Base-by-base conservation (phyloP, 2,113 vertebrate species). In the Rhinogobius similis region DNA sequence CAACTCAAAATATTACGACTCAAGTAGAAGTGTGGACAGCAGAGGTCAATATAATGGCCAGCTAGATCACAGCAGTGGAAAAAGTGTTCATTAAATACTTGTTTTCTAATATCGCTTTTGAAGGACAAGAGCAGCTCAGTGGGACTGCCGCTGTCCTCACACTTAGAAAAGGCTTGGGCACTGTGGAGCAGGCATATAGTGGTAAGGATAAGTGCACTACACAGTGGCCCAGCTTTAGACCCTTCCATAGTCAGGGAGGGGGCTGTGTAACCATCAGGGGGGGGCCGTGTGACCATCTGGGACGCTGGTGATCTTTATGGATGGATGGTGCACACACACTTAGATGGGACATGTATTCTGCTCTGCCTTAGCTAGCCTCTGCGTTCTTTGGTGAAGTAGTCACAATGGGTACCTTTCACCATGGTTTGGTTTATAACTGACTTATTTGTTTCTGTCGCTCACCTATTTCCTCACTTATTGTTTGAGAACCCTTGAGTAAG, bases 141-240 rank as follows among this genome's bases (percentile, higher is more conserved):
- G 67, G 46, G 79, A 78, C 75, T 23, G 29, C 55, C 65, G n/a
- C n/a, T 36, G 74, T 69, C 44, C 32, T 36, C 32, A 58, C 67
- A 65, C 20, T 1, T 61, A 79, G 67, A 75, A 81, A 74, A 63
- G 38, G 76, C 77, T 65, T 68, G 65, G 55, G 24, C 21, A 0
- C 72, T 78, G 73, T 70, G 65, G 61, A 82, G 80, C 87, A 89
- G 86, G 83, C 89, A 78, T 84, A 50, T 86, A 62, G 56, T 73
- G 88, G 84, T 88, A 79, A 87, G 79, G 75, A 71, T 81, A 85
- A 89, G 88, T 86, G 86, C 88, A 86, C 78, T 76, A 82, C 73
- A 80, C 74, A 66, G 78, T 75, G 75, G 63, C 64, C 77, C 81
- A n/a, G 62, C 53, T 73, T 75, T 20, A 1, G 65, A 62, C 76